Conservation (phyloP, 1,140 invertebrate species). For the Euura saliciscinereae region DNA sequence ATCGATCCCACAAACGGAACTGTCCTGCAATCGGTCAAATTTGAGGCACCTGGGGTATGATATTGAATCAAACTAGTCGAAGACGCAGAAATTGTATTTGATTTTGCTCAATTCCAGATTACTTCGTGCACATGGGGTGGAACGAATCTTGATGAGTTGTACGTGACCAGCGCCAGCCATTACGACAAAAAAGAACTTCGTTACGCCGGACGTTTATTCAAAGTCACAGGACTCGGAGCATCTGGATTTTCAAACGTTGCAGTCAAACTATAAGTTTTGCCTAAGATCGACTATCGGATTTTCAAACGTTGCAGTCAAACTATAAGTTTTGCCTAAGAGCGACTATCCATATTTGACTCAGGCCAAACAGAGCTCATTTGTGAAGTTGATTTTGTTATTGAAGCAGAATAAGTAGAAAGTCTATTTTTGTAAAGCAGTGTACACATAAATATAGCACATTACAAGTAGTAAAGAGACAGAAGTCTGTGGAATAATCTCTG, state of each 20-base stretch:
- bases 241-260: slow-evolving; percentile 31
- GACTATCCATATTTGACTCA: no score
- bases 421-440: no score
- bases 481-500: no score
- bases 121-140: slow-evolving; percentile 62
- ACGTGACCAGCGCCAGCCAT: slow-evolving; percentile 47
- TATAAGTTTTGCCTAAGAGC: no score
- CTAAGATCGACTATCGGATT: slow-evolving; percentile 53
- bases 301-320: slow-evolving; percentile 66
- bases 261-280: no score
- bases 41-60: neutral
- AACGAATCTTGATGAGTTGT: slow-evolving; percentile 52
- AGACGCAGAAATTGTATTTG: no score
- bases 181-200: slow-evolving; percentile 38
- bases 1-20: neutral
- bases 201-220: slow-evolving; percentile 56
- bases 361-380: no score
- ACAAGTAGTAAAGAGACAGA: no score
- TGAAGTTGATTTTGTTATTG: no score
- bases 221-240: slow-evolving; percentile 44
- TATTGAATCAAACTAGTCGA: neutral
- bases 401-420: no score
- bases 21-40: neutral
- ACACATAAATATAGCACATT: no score
- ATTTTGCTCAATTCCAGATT: slow-evolving; percentile 17